Evolutionary conservation across 1,140 invertebrate genomes (phyloP).

Genomic region (Penaeus indicus): DNA sequence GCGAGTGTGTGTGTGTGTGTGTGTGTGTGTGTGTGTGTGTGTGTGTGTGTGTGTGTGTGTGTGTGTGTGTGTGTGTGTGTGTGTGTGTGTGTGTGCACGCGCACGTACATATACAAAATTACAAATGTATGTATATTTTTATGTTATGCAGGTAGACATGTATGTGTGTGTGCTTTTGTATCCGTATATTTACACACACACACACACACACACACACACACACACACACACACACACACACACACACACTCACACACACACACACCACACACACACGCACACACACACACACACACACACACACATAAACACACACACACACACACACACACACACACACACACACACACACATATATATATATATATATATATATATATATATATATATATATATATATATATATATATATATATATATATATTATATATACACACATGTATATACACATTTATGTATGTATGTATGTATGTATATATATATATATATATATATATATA

Average conservation of each 20-base stretch:
- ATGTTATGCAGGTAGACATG: not conserved
- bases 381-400: too few species aligned
- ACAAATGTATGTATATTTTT: conserved; percentile 8
- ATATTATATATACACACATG: not conserved
- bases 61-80: not conserved
- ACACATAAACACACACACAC: conserved; percentile 10
- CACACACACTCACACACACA: not conserved
- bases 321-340: conserved; percentile 18
- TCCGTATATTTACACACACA: not conserved
- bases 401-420: not conserved
- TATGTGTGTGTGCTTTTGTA: not conserved
- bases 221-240: not conserved
- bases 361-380: conserved; percentile 7
- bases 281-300: not conserved
- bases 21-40: not conserved
- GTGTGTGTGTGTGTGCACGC: not conserved
- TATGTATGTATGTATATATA: not conserved
- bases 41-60: not conserved
- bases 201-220: not conserved
- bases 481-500: not conserved
- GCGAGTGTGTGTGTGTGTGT: too few species aligned
- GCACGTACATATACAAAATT: conserved; percentile 8
- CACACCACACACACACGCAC: not conserved
- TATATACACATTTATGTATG: too few species aligned
- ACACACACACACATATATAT: conserved; percentile 4